These are phyloP conservation scores for Drosophila paranaensis DNA, from an alignment of 2,888 invertebrate genomes.

Conservation along the genomic window DNA sequence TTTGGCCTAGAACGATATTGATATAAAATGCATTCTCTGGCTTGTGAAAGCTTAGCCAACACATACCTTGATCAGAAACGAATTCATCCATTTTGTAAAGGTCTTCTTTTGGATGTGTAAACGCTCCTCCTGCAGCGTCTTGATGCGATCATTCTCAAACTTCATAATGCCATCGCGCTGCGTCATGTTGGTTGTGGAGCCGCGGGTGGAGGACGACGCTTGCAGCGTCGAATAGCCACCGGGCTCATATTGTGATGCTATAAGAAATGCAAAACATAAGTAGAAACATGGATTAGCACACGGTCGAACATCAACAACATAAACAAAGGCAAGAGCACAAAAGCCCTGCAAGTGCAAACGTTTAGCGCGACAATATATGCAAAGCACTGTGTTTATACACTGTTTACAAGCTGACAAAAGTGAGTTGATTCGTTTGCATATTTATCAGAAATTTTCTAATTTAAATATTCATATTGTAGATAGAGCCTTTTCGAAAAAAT, in stretches of 20 bases:
- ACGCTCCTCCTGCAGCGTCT: slow-evolving; percentile 98
- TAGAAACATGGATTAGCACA: slow-evolving; percentile 30
- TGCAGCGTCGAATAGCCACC: slow-evolving; percentile 87
- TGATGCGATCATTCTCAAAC: slow-evolving; percentile 98
- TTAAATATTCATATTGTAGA: too few relatives aligned
- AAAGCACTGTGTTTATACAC: slow-evolving; percentile 1
- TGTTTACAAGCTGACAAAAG: background rate
- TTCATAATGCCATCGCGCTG: slow-evolving; percentile 95
- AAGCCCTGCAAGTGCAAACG: slow-evolving; percentile 48
- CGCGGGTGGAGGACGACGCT: slow-evolving; percentile 87
- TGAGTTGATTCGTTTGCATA: background rate
- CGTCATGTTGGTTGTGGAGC: slow-evolving; percentile 90
- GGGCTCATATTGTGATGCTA: slow-evolving; percentile 89
- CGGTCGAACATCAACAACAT: slow-evolving; percentile 9
- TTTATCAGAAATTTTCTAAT: background rate
- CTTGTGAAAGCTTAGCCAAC: slow-evolving; percentile 8
- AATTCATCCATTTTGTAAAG: slow-evolving; percentile 99
- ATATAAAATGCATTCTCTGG: slow-evolving; percentile 8
- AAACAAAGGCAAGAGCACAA: background rate
- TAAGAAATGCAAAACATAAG: slow-evolving; percentile 36
- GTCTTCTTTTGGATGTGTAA: slow-evolving; percentile 99
- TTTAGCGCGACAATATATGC: slow-evolving; percentile 39
- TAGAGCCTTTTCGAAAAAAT: too few relatives aligned
- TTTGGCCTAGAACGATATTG: slow-evolving; percentile 89
- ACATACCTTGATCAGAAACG: slow-evolving; percentile 95